Conservation (phyloP, 2,113 vertebrate genomes). For the Numenius arquata region DNA sequence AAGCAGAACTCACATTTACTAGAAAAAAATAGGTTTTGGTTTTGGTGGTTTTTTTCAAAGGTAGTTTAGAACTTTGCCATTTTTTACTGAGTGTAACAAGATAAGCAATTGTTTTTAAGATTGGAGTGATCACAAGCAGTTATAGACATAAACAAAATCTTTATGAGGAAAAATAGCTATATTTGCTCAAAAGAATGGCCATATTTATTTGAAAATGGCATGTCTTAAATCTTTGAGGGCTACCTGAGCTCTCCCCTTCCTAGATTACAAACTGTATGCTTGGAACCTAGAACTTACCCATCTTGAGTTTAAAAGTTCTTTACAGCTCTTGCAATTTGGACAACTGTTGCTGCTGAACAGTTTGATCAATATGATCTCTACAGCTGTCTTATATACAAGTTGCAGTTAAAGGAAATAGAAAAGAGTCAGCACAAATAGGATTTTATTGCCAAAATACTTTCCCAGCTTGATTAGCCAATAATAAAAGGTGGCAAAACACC, state of each 20-base stretch:
- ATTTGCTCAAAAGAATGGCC: background rate
- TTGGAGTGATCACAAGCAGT: background rate
- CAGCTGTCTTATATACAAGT: background rate
- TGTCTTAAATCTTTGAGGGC: background rate
- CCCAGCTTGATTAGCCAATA: background rate
- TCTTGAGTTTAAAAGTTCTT: background rate
- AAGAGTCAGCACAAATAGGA: background rate
- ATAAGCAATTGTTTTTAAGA: background rate
- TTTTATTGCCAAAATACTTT: background rate
- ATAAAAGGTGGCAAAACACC: background rate
- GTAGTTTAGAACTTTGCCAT: background rate
- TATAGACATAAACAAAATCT: background rate
- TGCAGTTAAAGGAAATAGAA: background rate
- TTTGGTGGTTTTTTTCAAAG: background rate
- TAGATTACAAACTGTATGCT: background rate
- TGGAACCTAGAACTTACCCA: rapidly evolving
- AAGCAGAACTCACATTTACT: background rate
- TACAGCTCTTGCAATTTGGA: background rate
- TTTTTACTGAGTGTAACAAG: background rate
- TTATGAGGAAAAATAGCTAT: background rate
- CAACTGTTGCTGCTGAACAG: background rate
- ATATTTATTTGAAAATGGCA: background rate
- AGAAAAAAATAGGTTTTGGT: background rate
- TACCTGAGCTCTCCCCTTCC: background rate
- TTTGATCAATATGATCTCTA: background rate